Base-by-base conservation (phyloP, 2,113 vertebrate species). In the Nycticryphes semicollaris region DNA sequence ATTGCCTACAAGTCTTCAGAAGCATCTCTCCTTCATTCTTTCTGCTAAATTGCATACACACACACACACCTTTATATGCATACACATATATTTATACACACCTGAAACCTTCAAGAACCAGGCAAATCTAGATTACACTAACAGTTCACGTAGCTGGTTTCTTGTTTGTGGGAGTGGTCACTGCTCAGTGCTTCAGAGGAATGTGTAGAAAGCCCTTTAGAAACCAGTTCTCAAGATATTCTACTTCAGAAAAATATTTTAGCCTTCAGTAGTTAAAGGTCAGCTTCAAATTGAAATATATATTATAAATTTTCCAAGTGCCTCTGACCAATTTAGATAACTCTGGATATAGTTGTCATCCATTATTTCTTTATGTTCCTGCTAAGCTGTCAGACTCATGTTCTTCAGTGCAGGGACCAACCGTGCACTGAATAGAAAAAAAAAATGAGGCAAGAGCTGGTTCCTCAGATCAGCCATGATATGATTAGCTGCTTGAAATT, bases 1-100 rank as follows among this genome's bases (percentile, higher is more conserved):
- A 60, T 78, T 90, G 76, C 51, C 69, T 84, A 0, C 39, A 53
- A 89, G 66, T 50, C 56, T 57, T 59, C 7, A 43, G 72, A 67
- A 92, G 64, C 73, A 81, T 78, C 83, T 93, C 15, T 45, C 75
- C 72, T 90, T 94, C 15, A 9, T 93, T 94, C 90, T 78, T 53
- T 57, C 60, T 53, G 19, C 86, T 81, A 18, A 69, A n/a, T 39
- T 57, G 25, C 9, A 13, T 33, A 39, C 19, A 30, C 20, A 20
- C 6, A 19, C 8, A 18, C 8, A 18, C 18, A 19, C 22, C 6
- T 64, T 41, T 41, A 31, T 10, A 9, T 39, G 28, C 7, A 16
- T 37, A 30, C 70, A 37, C 12, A 50, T 50, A 12, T 43, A 27
- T 77, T 57, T 56, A 47, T 53, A 25, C 19, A 19, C 30, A 91